Percentiles rank a stretch among this genome's conserved stretches.
These are phyloP conservation scores for Oncopodura yosiiana DNA, from an alignment of 1,140 invertebrate genomes.

Conservation along the genomic window DNA sequence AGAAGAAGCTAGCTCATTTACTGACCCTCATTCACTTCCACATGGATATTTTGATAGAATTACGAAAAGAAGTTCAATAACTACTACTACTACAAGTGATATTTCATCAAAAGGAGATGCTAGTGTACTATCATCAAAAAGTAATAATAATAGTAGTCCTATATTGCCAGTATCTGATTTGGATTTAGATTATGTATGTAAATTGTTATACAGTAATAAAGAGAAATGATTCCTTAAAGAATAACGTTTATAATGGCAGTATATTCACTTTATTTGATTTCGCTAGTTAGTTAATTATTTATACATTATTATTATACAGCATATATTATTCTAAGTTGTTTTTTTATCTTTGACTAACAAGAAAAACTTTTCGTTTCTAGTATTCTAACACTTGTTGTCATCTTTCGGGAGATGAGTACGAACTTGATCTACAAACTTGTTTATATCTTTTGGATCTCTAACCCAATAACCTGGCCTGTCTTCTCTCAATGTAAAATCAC, in stretches of 20 bases:
- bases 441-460: slow-evolving; percentile 4
- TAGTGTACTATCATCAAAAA: neutral
- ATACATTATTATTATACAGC: no score
- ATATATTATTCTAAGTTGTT: no score
- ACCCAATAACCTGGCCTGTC: slow-evolving; percentile 14
- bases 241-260: no score
- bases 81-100: neutral
- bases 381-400: neutral
- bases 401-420: neutral
- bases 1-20: slow-evolving; percentile 58
- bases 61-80: neutral
- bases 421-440: slow-evolving; percentile 7
- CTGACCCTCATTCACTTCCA: slow-evolving; percentile 48
- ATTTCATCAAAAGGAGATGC: neutral
- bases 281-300: no score
- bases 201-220: slow-evolving; percentile 21
- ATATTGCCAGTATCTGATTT: slow-evolving; percentile 30
- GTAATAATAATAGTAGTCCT: neutral
- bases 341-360: no score
- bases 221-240: no score
- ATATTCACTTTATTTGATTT: no score
- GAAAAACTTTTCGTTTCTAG: no score
- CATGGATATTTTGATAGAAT: neutral
- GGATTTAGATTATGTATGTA: slow-evolving; percentile 26
- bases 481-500: slow-evolving; percentile 3